A percentile compares a stretch with the other conserved stretches of the same genome.
phyloP scores from a whole-genome alignment of 2,888 invertebrate species.

The Drosophila sordidapex region DNA sequence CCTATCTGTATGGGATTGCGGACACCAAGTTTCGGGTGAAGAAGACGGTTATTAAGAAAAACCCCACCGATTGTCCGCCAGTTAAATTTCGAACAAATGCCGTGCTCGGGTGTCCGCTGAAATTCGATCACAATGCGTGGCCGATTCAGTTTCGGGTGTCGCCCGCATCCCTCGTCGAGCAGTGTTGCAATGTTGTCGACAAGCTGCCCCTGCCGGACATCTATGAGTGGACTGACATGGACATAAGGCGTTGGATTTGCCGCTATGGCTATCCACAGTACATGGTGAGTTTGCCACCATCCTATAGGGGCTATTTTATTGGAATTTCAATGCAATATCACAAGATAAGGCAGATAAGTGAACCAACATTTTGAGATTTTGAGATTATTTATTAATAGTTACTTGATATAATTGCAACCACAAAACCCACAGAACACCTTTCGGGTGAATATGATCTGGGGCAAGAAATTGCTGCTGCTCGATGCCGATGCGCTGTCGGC shows the following conservation, averaged over 20 bases:
- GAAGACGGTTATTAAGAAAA: neutral
- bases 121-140: conserved; percentile 60
- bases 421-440: conserved; percentile 82
- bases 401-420: neutral
- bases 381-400: neutral
- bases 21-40: conserved; percentile 62
- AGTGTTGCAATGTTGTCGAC: conserved; percentile 83
- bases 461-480: conserved; percentile 85
- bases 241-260: conserved; percentile 86
- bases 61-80: neutral
- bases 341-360: neutral
- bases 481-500: conserved; percentile 85
- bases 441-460: conserved; percentile 85
- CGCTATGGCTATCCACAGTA: conserved; percentile 86
- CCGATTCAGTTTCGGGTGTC: conserved; percentile 76
- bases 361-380: neutral
- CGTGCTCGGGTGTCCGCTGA: conserved; percentile 11
- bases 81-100: conserved; percentile 44
- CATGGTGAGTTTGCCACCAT: conserved; percentile 82
- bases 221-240: conserved; percentile 85
- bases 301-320: neutral
- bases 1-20: conserved; percentile 67
- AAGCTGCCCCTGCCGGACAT: conserved; percentile 83
- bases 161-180: conserved; percentile 85
- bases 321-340: neutral